Evolutionary conservation across 2,888 invertebrate genomes (phyloP), one percentile per base, ranked within the genome.

Genomic region (Sinodicranocentrus sp.): DNA sequence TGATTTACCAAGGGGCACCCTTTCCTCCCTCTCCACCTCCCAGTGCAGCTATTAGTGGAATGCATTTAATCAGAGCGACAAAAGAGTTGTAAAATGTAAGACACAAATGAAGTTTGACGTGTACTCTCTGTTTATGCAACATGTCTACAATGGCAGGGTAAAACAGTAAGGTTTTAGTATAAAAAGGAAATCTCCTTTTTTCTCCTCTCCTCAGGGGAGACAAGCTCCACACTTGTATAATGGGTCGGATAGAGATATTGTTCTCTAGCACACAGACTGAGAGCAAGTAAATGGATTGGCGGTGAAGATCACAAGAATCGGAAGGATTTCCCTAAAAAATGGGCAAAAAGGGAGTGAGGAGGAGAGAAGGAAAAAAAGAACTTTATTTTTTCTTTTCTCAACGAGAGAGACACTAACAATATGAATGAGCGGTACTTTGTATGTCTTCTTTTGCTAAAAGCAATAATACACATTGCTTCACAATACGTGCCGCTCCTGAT

Each of bases 241-340:
- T 68, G 68, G 57, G 68, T 39, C 21, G 21, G 25, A 23, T 21
- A 57, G 10, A 52, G 77, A 78, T 78, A 80, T 80, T 80, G 80
- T 72, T 75, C 72, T 79, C 75, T 68, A n/a, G n/a, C n/a, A n/a
- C n/a, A n/a, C n/a, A n/a, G n/a, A 65, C 57, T 43, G 71, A 61
- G 54, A 82, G 59, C 65, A 48, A 65, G 76, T 77, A 87, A 87
- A 87, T 87, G 87, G 84, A 86, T 86, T 84, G 87, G 83, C 87
- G 87, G 87, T 84, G 71, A 84, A 87, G 85, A 84, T 87, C 85
- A 85, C 63, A 87, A 43, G 72, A 72, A 75, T 82, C 82, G 82
- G 82, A 75, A 82, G 82, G 82, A 82, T 82, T 82, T 82, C 71
- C 70, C 71, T 61, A 57, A 43, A 65, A 80, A 75, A 82, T 80